Evolutionary conservation across 2,888 invertebrate genomes (phyloP), one percentile per base, ranked within the genome.

Genomic region (Bimastos eiseni): DNA sequence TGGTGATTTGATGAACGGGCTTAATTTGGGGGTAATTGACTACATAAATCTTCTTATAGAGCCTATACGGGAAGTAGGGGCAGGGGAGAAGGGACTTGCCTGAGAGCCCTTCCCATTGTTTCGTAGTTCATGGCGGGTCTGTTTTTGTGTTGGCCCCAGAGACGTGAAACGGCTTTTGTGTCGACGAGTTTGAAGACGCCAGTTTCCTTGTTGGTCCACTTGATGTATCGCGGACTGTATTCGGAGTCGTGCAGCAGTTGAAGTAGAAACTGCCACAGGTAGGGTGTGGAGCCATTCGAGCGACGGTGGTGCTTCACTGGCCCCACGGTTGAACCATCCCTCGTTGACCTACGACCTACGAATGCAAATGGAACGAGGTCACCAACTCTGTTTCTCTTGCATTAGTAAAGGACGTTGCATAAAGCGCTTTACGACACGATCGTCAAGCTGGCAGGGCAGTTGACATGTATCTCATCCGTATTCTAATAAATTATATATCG

Each of bases 51-150:
- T 1, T 70, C 8, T n/a, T n/a, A n/a, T n/a, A n/a, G n/a, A n/a
- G n/a, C 70, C 70, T 8, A 70, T n/a, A n/a, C 30, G 70, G 4
- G n/a, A n/a, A n/a, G n/a, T 70, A 70, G 8, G n/a, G 30, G 6
- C 70, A n/a, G n/a, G 0, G n/a, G n/a, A 30, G 70, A 1, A n/a
- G 30, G 70, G n/a, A n/a, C 70, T 70, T 70, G n/a, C 96, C 99
- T 97, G 93, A 99, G 96, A 91, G 99, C 99, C 92, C 99, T 96
- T 83, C 99, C 99, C 99, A 99, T 99, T 91, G 99, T 99, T 96
- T 99, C 99, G 96, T 99, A 99, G 96, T 99, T 99, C 99, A 99
- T 99, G 95, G 99, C 99, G 5, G 99, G 99, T 96, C 99, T 99
- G 96, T 99, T 99, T 96, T 99, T 99, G 96, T 99, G 99, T 95